These are phyloP conservation scores for Euwallacea similis DNA, from an alignment of 1,140 invertebrate species.

Conservation along the genomic window DNA sequence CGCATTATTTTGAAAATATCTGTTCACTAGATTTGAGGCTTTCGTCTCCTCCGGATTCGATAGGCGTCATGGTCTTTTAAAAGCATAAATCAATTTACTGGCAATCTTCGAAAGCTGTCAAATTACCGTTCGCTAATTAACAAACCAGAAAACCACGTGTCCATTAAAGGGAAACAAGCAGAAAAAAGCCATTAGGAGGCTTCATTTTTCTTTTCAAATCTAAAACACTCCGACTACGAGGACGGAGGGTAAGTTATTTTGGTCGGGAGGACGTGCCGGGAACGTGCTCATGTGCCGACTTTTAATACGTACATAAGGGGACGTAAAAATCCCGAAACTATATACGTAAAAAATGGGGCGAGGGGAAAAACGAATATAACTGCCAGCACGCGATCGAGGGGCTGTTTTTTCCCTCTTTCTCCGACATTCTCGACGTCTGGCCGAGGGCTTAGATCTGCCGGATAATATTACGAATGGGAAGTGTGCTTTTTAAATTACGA, in stretches of 20 bases:
- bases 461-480: slow-evolving; percentile 18
- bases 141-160: slow-evolving; percentile 32
- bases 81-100: slow-evolving; percentile 15
- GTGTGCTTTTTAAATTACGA: slow-evolving; percentile 18
- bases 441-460: not conserved
- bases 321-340: slow-evolving; percentile 35
- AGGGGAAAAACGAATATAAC: slow-evolving; percentile 31
- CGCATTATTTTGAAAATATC: no score
- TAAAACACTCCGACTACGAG: slow-evolving; percentile 22
- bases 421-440: no score
- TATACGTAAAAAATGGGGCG: slow-evolving; percentile 35
- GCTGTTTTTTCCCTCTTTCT: slow-evolving; percentile 26
- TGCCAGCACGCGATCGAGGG: slow-evolving; percentile 32
- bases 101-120: slow-evolving; percentile 9
- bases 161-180: slow-evolving; percentile 21
- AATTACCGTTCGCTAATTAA: slow-evolving; percentile 27
- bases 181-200: slow-evolving; percentile 24
- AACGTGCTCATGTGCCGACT: slow-evolving; percentile 29
- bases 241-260: slow-evolving; percentile 28
- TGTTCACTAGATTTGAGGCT: no score
- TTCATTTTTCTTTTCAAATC: slow-evolving; percentile 35
- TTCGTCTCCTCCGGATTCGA: no score
- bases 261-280: slow-evolving; percentile 29
- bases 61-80: no score
- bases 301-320: slow-evolving; percentile 30